Conservation (phyloP, 2,113 vertebrate genomes). For the Xiphophorus couchianus region DNA sequence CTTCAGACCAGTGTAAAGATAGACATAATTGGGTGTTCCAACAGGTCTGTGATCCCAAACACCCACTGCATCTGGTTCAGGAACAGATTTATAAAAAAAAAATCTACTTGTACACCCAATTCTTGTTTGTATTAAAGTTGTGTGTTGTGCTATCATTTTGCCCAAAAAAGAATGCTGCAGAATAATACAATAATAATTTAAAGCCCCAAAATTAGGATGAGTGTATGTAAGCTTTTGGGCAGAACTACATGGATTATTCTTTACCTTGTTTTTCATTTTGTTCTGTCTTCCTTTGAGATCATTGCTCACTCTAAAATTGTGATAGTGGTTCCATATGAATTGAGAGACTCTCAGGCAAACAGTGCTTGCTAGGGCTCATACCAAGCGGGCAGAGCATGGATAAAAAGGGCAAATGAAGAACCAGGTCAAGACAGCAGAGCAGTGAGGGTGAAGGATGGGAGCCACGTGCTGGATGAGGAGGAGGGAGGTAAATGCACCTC, state of each 20-base stretch:
- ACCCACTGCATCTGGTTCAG: background rate
- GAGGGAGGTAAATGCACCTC: slow-evolving; percentile 33
- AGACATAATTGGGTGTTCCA: no score
- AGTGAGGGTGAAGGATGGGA: slow-evolving; percentile 31
- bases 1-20: no score
- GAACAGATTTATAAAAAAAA: background rate
- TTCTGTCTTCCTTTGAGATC: background rate
- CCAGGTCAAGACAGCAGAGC: slow-evolving; percentile 20
- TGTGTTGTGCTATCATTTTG: background rate
- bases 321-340: background rate
- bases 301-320: background rate
- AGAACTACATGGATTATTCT: no score
- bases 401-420: slow-evolving; percentile 20
- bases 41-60: background rate
- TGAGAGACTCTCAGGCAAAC: background rate
- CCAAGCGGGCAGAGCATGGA: background rate
- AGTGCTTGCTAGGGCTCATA: background rate
- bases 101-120: background rate
- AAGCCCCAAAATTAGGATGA: background rate
- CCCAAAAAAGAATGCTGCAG: background rate
- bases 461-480: slow-evolving; percentile 23
- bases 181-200: background rate
- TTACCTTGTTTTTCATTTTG: background rate
- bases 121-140: background rate
- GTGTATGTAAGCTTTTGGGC: no score